Base-by-base conservation (phyloP, 2,888 invertebrate genomes). In the Coenonympha arcania region DNA sequence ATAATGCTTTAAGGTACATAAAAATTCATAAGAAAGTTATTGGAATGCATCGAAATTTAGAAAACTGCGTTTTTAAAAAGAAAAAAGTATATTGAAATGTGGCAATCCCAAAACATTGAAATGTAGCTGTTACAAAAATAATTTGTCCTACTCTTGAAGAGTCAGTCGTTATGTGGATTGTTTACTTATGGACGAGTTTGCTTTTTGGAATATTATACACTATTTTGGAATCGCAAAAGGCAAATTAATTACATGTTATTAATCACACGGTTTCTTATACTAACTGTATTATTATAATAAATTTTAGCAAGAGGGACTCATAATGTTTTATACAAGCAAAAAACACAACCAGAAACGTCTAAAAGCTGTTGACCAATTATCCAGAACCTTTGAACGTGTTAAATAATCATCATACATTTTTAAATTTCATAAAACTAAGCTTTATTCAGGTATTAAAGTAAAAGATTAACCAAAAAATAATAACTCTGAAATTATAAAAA, bases 101-200 rank as follows among this genome's bases (percentile, higher is more conserved):
- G 39, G 24, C 39, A 22, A 15, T 15, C 39, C 39, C 16, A 24
- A 15, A 16, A 62, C 62, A 65, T 63, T 57, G 60, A 56, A 75
- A 64, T 58, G 69, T 73, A 76, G 76, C 66, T 60, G 65, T 59
- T 55, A 83, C 68, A 81, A 83, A 81, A 83, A 82, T 81, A 82
- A 80, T 74, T 66, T 56, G 65, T 69, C 66, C 64, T 60, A 62
- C 67, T 66, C 68, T 60, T 19, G 36, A 18, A 40, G 31, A 41
- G 51, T 53, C 44, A 52, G 57, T 54, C 49, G 41, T 36, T 36
- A 18, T 18, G 34, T n/a, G 34, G 9, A 15, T 22, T 22, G 18
- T 31, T 19, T 36, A 9, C 9, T 47, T 11, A 18, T 37, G 45
- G 45, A 37, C 46, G 16, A 36, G 45, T 45, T 18, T 26, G 19